Percentiles rank a stretch among this genome's conserved stretches.
phyloP scores from a whole-genome alignment of 2,113 vertebrate genomes.

The Rhadina sibilatrix region DNA sequence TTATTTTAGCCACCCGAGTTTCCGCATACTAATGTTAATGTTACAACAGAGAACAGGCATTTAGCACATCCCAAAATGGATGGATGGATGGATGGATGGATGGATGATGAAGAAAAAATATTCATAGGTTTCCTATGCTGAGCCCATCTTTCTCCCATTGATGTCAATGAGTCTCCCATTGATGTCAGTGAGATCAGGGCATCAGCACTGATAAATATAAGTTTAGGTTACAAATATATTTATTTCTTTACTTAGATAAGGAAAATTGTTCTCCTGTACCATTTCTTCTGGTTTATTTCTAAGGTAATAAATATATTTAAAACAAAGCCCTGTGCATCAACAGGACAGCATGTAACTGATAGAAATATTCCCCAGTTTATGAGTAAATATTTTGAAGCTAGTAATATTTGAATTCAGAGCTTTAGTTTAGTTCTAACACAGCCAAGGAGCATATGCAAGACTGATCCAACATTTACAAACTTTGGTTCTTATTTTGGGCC shows the following conservation, averaged over 20 bases:
- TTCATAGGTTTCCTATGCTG: conserved; percentile 29
- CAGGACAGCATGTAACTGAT: not conserved
- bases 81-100: conserved; percentile 7
- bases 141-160: not conserved
- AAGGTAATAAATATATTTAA: not conserved
- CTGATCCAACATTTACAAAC: not conserved
- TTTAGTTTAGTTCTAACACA: not conserved
- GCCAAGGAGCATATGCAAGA: not conserved
- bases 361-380: not conserved
- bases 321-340: not conserved
- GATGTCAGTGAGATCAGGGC: too few species aligned
- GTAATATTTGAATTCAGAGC: not conserved
- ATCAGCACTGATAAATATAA: not conserved
- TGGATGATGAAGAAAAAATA: conserved; percentile 44
- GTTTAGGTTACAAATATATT: not conserved
- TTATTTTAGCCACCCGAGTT: conserved; percentile 69
- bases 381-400: not conserved
- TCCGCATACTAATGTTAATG: conserved; percentile 65
- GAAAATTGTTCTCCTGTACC: not conserved
- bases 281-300: not conserved
- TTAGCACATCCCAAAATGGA: conserved; percentile 69
- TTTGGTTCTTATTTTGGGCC: not conserved
- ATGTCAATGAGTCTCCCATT: not conserved
- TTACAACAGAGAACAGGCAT: conserved; percentile 70
- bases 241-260: not conserved